Base-by-base conservation (phyloP, 2,888 invertebrate species). In the Agrilus biguttatus region DNA sequence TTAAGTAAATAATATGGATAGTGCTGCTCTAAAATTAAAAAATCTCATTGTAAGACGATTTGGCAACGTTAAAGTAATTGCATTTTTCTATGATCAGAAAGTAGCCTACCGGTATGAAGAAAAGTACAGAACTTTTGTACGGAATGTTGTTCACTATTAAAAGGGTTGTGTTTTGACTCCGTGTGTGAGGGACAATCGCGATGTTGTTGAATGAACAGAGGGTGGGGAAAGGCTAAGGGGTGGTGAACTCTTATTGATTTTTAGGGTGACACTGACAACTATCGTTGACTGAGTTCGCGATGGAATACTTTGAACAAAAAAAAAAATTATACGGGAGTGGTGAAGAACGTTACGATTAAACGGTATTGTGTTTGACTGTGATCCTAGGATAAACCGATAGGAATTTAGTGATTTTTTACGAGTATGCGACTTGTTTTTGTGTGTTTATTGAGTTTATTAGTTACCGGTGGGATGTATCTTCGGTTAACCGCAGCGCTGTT, bases 211-310 rank as follows among this genome's bases (percentile, higher is more conserved):
- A 62, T 62, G 62, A 61, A 57, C 58, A 56, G 56, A 56, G 62
- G 59, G 60, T 61, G 65, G 62, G 63, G 66, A 62, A 61, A 62
- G 62, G 64, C 63, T 63, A 63, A 65, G 65, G 68, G 69, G 68
- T 64, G 63, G 60, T 58, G 66, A 69, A 68, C 69, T 69, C 54
- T 72, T 74, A 75, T 75, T 74, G 74, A 74, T 75, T 75, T 74
- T 74, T 73, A 71, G 73, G 73, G 74, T 74, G 74, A 75, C 74
- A 74, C 70, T 74, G 73, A 73, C 73, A 73, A 72, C 71, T 65
- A 66, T 64, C 69, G 68, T 67, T 67, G 63, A 63, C 66, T 66
- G 68, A 67, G 66, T 69, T 67, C 64, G 64, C 68, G 63, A 68
- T 66, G 66, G 63, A 62, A 65, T 66, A 65, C 63, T 65, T 63